phyloP scores from a whole-genome alignment of 2,113 vertebrate species.

The Tretioscincus oriximinensis region DNA sequence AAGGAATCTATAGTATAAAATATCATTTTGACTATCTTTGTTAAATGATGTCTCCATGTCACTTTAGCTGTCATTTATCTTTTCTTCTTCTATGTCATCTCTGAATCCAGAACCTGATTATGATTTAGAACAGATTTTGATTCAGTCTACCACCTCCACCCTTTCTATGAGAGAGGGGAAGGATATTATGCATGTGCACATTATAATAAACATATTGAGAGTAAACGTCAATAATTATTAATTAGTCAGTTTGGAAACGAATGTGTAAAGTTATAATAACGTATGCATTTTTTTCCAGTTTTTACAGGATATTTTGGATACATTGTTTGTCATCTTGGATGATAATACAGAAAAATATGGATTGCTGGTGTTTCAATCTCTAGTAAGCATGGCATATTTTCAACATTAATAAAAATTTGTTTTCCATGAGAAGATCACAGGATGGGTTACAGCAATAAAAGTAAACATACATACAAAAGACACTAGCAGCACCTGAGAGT shows the following conservation, averaged over 20 bases:
- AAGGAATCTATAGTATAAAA: too few relatives aligned
- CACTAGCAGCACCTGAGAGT: too few relatives aligned
- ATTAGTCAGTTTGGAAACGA: constrained; percentile 21
- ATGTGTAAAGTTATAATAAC: constrained; percentile 24
- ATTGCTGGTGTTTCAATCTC: constrained; percentile 91
- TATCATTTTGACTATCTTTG: too few relatives aligned
- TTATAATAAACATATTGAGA: neutral
- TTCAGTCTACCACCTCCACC: too few relatives aligned
- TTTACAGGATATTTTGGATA: constrained; percentile 92
- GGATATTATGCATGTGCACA: neutral
- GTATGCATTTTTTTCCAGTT: constrained; percentile 76
- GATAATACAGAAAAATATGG: constrained; percentile 97
- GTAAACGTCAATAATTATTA: neutral
- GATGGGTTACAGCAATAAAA: too few relatives aligned
- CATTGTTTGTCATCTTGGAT: constrained; percentile 92
- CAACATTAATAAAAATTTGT: neutral
- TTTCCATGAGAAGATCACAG: neutral
- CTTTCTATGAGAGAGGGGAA: neutral
- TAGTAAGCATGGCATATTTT: constrained; percentile 78
- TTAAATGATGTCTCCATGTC: too few relatives aligned
- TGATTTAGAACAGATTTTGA: too few relatives aligned
- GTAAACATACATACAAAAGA: too few relatives aligned
- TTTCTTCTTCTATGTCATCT: too few relatives aligned
- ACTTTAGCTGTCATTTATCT: too few relatives aligned
- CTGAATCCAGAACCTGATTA: too few relatives aligned